Evolutionary conservation across 2,113 vertebrate genomes (phyloP).

Genomic region (Ovis canadensis): DNA sequence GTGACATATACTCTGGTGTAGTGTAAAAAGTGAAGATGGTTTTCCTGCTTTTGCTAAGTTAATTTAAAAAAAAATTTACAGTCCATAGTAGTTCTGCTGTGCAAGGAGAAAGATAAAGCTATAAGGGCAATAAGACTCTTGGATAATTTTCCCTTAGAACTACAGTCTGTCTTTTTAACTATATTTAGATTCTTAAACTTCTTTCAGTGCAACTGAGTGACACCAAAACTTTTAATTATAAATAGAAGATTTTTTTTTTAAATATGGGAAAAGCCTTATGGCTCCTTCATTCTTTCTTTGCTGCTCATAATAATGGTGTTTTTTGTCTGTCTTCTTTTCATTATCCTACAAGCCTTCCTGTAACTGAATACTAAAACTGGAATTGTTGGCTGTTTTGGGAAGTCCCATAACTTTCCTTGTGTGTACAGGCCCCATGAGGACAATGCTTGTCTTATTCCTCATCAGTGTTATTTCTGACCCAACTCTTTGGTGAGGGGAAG

Average conservation of each 20-base stretch:
- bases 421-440: background rate
- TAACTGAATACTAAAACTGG: background rate
- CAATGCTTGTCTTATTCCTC: background rate
- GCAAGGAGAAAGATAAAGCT: background rate
- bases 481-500: background rate
- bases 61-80: background rate
- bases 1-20: background rate
- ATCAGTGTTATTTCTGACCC: constrained; percentile 35
- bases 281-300: background rate
- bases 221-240: background rate
- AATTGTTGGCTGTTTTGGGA: too few species aligned
- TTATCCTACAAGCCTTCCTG: background rate
- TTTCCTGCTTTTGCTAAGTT: background rate
- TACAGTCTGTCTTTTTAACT: background rate
- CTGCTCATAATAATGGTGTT: background rate
- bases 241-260: background rate
- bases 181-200: background rate
- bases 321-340: background rate
- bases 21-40: background rate
- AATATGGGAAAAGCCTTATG: background rate
- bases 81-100: background rate
- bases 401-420: background rate
- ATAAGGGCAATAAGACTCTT: background rate
- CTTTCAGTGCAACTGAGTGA: background rate
- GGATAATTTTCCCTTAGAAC: background rate